Base-by-base conservation (phyloP, 1,140 invertebrate genomes). In the Coboldia fuscipes region DNA sequence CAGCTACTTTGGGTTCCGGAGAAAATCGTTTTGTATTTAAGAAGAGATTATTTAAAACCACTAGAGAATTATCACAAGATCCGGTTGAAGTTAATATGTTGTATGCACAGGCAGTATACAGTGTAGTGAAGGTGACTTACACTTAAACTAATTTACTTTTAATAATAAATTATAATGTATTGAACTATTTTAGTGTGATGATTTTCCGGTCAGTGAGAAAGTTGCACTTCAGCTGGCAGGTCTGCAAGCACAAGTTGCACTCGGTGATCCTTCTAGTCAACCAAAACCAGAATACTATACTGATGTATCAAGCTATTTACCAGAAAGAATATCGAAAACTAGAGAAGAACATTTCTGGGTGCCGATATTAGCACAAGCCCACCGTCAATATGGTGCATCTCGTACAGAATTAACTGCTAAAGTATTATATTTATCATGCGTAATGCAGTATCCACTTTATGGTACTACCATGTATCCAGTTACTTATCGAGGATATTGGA, bases 391-490 rank as follows among this genome's bases (percentile, higher is more conserved):
- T 49, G 89, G 89, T 20, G 75, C 76, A 3, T 85, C 84, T 1
- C 77, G 90, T 42, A 75, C 80, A 5, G 85, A 92, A 48, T 52
- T 93, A 18, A 84, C 88, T 3, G 83, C 86, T 2, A 93, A 93
- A 58, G 85, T 90, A 7, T 66, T 93, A 42, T 94, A 94, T 54
- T 58, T 96, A 30, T 89, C 86, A 1, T 92, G 88, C 48, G 89
- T 96, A 1, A 94, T 93, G 83, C 89, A 96, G 56, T 96, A 92
- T 56, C 85, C 89, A 0, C 62, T 94, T 1, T 94, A 94, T 49
- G 90, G 89, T 2, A 90, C 85, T 32, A 90, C 88, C 0, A 74
- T 93, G 61, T 94, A 85, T 56, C 74, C 75, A 22, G 89, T 93
- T 19, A 80, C 76, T 1, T 93, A 93, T 51, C 72, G 85, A 40